These are phyloP conservation scores for Kryptolebias marmoratus DNA, from an alignment of 2,113 vertebrate species.

Conservation along the genomic window DNA sequence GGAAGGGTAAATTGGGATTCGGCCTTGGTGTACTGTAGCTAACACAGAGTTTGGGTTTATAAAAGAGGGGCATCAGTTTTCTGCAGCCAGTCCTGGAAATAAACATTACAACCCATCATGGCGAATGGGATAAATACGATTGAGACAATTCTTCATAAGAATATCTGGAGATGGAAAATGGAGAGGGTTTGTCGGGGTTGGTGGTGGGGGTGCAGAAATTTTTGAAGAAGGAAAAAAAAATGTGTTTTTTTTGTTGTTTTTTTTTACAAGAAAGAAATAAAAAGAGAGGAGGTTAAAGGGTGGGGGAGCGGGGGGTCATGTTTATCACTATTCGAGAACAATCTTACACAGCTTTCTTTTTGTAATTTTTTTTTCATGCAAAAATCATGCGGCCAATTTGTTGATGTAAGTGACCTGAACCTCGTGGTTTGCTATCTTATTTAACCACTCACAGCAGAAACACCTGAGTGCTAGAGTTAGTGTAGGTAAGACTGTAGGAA, in stretches of 20 bases:
- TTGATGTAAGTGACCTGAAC: conserved; percentile 98
- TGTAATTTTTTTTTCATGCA: conserved; percentile 98
- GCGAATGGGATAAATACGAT: conserved; percentile 1
- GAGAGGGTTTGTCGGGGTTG: neutral
- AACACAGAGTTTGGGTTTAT: neutral
- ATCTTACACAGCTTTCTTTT: conserved; percentile 98
- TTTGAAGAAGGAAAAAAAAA: conserved; percentile 37
- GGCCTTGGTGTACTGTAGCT: conserved; percentile 30
- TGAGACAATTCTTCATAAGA: conserved; percentile 45
- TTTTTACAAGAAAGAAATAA: conserved; percentile 33
- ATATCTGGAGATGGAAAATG: conserved; percentile 2
- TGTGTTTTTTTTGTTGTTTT: conserved; percentile 12
- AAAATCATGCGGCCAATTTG: conserved; percentile 98
- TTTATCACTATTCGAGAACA: conserved; percentile 87
- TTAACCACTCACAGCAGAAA: conserved; percentile 84
- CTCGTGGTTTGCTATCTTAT: conserved; percentile 94
- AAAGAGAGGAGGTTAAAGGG: conserved; percentile 41
- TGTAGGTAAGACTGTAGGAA: conserved; percentile 46
- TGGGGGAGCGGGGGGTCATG: conserved; percentile 65
- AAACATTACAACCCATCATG: too few species aligned
- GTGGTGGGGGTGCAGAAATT: conserved; percentile 27
- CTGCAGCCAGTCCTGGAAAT: conserved; percentile 41
- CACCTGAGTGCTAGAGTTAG: conserved; percentile 69
- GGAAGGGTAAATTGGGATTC: too few species aligned
- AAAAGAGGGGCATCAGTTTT: conserved; percentile 50